Evolutionary conservation across 2,797 vertebrate genomes (phyloP).

Genomic region (Platalea minor): DNA sequence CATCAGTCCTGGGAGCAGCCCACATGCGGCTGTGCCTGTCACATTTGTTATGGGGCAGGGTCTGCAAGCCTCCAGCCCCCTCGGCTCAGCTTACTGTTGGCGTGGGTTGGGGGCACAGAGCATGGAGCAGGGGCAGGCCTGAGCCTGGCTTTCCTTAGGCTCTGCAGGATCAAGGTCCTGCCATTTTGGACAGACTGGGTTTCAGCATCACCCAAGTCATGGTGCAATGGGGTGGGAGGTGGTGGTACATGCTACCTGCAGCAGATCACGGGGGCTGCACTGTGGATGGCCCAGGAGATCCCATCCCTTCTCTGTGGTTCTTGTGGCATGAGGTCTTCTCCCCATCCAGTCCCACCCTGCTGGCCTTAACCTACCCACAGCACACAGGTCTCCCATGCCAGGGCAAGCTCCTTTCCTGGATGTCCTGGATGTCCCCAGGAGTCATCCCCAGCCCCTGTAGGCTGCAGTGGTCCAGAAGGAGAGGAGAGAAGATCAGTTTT

Average conservation of each 20-base stretch:
- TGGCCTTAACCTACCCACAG: background rate
- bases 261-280: background rate
- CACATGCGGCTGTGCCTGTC: fast-evolving
- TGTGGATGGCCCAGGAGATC: background rate
- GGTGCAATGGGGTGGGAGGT: background rate
- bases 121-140: background rate
- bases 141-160: background rate
- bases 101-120: background rate
- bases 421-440: background rate
- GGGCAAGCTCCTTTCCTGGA: background rate
- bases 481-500: background rate
- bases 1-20: background rate
- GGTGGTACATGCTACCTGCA: background rate
- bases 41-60: background rate
- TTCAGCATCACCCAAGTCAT: background rate
- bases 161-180: background rate
- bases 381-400: background rate
- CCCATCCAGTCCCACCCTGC: background rate
- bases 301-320: background rate
- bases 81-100: background rate
- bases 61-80: background rate
- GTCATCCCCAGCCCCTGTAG: background rate
- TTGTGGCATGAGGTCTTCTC: background rate
- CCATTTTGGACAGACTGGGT: background rate
- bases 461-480: background rate